Percentiles rank a stretch among this genome's conserved stretches.
Conservation (phyloP, 1,140 invertebrate genomes). For the Drosophila santomea region DNA sequence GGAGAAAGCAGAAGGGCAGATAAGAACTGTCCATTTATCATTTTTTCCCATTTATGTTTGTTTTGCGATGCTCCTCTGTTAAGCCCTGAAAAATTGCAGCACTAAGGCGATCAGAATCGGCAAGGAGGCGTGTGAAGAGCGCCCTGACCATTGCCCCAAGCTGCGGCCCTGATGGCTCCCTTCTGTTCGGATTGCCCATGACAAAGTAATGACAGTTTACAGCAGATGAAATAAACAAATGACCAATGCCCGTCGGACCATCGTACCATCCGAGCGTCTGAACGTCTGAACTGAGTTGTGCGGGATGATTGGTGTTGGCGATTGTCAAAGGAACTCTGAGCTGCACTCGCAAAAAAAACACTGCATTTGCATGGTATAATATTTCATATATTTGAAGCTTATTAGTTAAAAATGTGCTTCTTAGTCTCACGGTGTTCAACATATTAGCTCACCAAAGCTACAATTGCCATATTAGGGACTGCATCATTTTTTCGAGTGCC, state of each 20-base stretch:
- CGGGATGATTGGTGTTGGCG: constrained; percentile 34
- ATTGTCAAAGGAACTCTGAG: constrained; percentile 15
- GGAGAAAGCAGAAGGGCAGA: constrained; percentile 55
- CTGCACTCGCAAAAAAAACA: background rate
- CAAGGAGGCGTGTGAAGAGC: constrained; percentile 59
- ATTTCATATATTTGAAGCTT: too few species aligned
- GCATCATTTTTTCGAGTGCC: constrained; percentile 16
- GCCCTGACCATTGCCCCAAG: constrained; percentile 60
- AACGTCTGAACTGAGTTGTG: constrained; percentile 16
- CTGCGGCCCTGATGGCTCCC: constrained; percentile 35
- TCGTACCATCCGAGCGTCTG: constrained; percentile 6
- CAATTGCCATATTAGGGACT: background rate
- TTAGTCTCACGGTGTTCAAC: too few species aligned
- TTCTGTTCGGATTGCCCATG: constrained; percentile 64
- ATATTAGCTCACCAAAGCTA: too few species aligned
- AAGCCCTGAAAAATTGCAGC: constrained; percentile 37
- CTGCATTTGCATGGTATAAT: background rate
- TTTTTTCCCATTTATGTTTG: constrained; percentile 19
- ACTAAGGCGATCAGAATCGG: constrained; percentile 10
- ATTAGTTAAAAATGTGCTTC: too few species aligned
- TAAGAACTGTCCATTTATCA: constrained; percentile 79
- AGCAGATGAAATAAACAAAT: constrained; percentile 82
- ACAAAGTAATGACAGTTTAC: constrained; percentile 82
- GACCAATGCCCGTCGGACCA: constrained; percentile 39
- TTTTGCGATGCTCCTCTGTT: constrained; percentile 9